These are phyloP conservation scores for Dicerorhinus sumatrensis DNA, from an alignment of 2,113 vertebrate species.

Conservation along the genomic window DNA sequence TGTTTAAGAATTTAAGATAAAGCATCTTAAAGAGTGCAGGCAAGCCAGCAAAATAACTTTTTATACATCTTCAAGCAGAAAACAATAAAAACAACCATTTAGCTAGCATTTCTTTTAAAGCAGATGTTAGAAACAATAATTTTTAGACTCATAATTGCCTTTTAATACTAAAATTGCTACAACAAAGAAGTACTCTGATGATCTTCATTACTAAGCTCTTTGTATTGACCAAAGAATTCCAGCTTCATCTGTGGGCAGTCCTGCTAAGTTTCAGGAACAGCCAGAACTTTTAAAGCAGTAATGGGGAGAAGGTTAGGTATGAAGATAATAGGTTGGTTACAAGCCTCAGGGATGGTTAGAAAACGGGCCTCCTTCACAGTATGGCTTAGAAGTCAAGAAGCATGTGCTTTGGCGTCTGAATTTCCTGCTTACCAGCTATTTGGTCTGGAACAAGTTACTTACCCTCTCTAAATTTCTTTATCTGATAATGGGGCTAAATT, in stretches of 20 bases:
- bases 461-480: background rate
- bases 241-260: background rate
- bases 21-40: background rate
- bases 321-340: background rate
- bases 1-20: background rate
- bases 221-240: background rate
- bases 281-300: background rate
- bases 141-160: background rate
- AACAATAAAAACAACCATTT: background rate
- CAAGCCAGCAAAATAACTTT: background rate
- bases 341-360: background rate
- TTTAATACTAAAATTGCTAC: slow-evolving; percentile 34
- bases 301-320: background rate
- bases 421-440: background rate
- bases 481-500: background rate
- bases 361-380: background rate
- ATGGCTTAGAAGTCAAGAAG: background rate
- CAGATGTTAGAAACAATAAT: slow-evolving; percentile 3
- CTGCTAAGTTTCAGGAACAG: background rate
- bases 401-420: background rate
- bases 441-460: background rate
- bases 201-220: background rate
- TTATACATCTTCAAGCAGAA: background rate
- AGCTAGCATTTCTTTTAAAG: background rate
- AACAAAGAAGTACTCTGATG: background rate